Percentiles rank a stretch among this genome's conserved stretches.
Conservation (phyloP, 2,113 vertebrate species). For the Alethe castanea region DNA sequence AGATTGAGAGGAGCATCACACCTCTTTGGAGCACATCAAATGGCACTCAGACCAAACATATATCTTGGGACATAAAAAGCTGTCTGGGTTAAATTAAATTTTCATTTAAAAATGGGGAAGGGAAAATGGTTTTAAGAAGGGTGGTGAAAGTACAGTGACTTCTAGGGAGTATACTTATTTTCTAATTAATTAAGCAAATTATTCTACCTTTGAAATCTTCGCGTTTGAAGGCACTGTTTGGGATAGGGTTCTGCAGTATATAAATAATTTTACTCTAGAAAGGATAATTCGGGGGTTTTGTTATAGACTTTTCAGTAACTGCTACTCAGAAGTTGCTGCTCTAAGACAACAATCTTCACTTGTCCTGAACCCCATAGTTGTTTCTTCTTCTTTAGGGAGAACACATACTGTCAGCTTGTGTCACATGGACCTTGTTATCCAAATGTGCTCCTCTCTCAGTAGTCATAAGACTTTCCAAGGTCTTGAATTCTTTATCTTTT, state of each 20-base stretch:
- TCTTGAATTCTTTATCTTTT: neutral
- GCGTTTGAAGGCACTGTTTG: neutral
- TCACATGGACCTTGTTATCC: neutral
- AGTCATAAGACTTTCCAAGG: neutral
- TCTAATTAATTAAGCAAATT: neutral
- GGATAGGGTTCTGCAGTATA: neutral
- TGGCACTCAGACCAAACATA: neutral
- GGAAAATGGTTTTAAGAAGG: neutral
- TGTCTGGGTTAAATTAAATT: neutral
- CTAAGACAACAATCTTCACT: neutral
- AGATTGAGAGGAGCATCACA: neutral
- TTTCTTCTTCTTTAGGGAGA: neutral
- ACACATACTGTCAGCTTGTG: neutral
- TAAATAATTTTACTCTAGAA: neutral
- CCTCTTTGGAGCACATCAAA: neutral
- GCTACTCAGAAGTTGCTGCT: neutral
- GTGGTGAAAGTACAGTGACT: neutral
- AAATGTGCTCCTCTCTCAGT: neutral
- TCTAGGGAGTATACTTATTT: neutral
- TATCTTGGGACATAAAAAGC: neutral
- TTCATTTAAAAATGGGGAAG: neutral
- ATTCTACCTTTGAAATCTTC: neutral
- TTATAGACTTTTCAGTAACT: neutral
- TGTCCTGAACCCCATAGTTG: neutral
- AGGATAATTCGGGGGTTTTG: neutral